These are phyloP conservation scores for Leptinotarsa tumamoca DNA, from an alignment of 2,888 invertebrate species.

Conservation along the genomic window DNA sequence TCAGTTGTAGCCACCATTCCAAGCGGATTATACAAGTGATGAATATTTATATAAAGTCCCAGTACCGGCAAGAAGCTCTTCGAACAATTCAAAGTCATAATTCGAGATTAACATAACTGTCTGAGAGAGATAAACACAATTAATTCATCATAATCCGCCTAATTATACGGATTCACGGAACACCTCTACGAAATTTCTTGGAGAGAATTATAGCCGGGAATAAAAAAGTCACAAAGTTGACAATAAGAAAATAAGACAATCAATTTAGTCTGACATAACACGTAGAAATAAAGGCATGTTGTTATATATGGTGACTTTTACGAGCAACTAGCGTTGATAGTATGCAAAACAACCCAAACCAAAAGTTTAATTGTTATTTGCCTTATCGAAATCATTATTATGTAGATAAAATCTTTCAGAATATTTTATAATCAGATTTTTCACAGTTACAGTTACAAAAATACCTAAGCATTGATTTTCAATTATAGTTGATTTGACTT, in stretches of 20 bases:
- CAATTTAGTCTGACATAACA: neutral
- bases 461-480: too few relatives aligned
- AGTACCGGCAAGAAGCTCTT: neutral
- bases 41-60: neutral
- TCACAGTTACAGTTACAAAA: too few relatives aligned
- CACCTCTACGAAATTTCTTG: neutral
- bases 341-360: too few relatives aligned
- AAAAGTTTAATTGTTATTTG: too few relatives aligned
- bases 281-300: too few relatives aligned
- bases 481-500: too few relatives aligned
- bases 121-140: slow-evolving; percentile 5
- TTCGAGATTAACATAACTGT: slow-evolving; percentile 1
- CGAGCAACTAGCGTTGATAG: too few relatives aligned
- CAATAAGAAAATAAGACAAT: neutral
- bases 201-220: neutral
- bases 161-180: slow-evolving; percentile 9
- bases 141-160: slow-evolving; percentile 1
- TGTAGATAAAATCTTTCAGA: too few relatives aligned
- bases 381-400: too few relatives aligned
- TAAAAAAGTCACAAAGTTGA: neutral
- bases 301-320: too few relatives aligned
- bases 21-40: neutral
- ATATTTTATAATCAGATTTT: too few relatives aligned
- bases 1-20: neutral
- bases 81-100: neutral